Evolutionary conservation across 1,140 invertebrate species (phyloP), one percentile per base, ranked within the genome.

Genomic region (Arion vulgaris): DNA sequence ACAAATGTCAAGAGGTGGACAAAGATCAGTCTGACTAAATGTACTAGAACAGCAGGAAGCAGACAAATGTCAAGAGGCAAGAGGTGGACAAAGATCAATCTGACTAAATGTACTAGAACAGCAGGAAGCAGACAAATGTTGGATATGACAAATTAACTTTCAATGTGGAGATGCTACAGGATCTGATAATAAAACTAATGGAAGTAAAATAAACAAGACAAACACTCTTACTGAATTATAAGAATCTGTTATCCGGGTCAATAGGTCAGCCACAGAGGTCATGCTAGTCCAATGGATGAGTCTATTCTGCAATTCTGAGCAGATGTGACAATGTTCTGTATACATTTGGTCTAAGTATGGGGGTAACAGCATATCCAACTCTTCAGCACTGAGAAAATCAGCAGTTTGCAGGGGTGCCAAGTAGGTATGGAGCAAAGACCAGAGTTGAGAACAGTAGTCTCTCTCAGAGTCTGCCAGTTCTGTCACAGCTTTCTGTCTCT

Each of bases 391-490:
- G n/a, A 93, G 85, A 45, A 92, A 87, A 11, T 88, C 89, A 15
- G 84, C 86, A 36, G 86, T 87, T 75, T 89, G 89, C 13, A 93
- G 85, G 1, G 91, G 91, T 36, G 89, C 85, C 9, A 90, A 89
- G 84, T 92, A 92, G 7, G 86, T 88, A 76, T 93, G 90, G 68
- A 92, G 87, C 32, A 93, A 85, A 4, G 89, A 91, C 90, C 90
- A 92, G 4, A 93, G 85, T 1, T 90, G 91, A 41, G 89, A 87
- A 84, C 92, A 93, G 84, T 93, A 93, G 34, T 90, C 90, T 73
- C 90, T 88, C 83, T 93, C 92, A 17, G 92, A 91, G 78, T 92
- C 91, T 0, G 92, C 57, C 19, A 93, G 84, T 62, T 93, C 92
- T 72, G 85, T 83, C 1, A 90, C 91, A 34, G 92, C 86, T 62